A percentile compares a stretch with the other conserved stretches of the same genome.
Evolutionary conservation across 2,113 vertebrate genomes (phyloP).

Genomic region (Pristiophorus japonicus): DNA sequence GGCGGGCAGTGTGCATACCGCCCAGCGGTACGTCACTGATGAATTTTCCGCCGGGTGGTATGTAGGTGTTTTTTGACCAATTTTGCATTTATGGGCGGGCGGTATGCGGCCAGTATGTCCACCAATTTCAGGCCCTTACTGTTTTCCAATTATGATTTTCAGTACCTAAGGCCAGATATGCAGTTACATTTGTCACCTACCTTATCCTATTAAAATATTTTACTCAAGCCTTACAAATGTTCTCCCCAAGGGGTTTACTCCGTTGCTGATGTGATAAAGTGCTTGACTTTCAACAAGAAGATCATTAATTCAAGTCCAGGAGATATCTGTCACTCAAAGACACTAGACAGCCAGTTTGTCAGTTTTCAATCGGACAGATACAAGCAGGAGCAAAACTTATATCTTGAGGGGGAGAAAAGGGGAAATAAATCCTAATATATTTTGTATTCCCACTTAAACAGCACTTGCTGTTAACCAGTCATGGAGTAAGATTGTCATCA

Average conservation of each 20-base stretch:
- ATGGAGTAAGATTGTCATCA: background rate
- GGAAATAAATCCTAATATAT: background rate
- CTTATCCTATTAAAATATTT: slow-evolving; percentile 6
- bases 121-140: too few relatives aligned
- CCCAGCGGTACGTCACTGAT: too few relatives aligned
- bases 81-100: too few relatives aligned
- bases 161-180: too few relatives aligned
- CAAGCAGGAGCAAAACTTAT: background rate
- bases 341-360: background rate
- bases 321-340: slow-evolving; percentile 15
- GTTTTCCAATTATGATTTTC: background rate
- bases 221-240: background rate
- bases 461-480: background rate
- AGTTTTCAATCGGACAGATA: background rate
- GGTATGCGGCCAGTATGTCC: too few relatives aligned
- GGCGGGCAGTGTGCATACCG: too few relatives aligned
- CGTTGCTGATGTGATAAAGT: background rate
- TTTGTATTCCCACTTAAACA: background rate
- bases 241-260: background rate
- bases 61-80: too few relatives aligned
- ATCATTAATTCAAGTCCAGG: slow-evolving; percentile 2
- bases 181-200: background rate
- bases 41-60: too few relatives aligned
- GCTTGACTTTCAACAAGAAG: slow-evolving; percentile 5
- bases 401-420: background rate